phyloP scores from a whole-genome alignment of 2,797 vertebrate genomes.

The Streptopelia turtur region DNA sequence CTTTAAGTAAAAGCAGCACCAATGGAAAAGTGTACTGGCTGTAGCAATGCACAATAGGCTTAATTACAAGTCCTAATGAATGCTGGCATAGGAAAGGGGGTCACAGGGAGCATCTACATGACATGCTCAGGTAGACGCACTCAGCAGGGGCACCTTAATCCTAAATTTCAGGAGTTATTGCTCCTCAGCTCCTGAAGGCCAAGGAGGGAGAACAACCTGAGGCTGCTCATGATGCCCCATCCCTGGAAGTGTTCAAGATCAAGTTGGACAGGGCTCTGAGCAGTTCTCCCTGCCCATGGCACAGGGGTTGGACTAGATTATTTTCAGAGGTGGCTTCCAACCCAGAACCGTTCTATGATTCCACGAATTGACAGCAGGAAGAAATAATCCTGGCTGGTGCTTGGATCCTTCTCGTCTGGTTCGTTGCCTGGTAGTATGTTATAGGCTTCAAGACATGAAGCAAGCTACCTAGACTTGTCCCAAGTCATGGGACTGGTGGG shows the following conservation, averaged over 20 bases:
- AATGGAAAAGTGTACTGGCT: not conserved
- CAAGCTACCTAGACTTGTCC: not conserved
- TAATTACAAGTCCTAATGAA: not conserved
- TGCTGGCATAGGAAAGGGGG: not conserved
- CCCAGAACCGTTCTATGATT: not conserved
- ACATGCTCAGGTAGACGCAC: not conserved
- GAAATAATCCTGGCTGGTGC: not conserved
- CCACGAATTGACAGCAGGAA: not conserved
- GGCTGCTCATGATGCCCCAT: not conserved
- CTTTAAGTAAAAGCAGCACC: not conserved
- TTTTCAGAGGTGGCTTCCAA: not conserved
- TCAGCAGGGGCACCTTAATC: not conserved
- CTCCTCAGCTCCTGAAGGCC: not conserved
- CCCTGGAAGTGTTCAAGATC: no score
- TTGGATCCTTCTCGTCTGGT: not conserved
- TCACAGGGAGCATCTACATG: rapidly evolving
- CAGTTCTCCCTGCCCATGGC: no score
- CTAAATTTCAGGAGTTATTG: not conserved
- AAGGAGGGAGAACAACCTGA: not conserved
- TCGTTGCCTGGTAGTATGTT: not conserved
- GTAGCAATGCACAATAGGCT: not conserved
- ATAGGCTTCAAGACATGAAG: not conserved
- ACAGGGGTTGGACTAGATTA: no score
- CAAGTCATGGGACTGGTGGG: not conserved
- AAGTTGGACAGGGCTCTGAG: not conserved